These are phyloP conservation scores for Myrmecobius fasciatus DNA, from an alignment of 2,113 vertebrate genomes.

Conservation along the genomic window DNA sequence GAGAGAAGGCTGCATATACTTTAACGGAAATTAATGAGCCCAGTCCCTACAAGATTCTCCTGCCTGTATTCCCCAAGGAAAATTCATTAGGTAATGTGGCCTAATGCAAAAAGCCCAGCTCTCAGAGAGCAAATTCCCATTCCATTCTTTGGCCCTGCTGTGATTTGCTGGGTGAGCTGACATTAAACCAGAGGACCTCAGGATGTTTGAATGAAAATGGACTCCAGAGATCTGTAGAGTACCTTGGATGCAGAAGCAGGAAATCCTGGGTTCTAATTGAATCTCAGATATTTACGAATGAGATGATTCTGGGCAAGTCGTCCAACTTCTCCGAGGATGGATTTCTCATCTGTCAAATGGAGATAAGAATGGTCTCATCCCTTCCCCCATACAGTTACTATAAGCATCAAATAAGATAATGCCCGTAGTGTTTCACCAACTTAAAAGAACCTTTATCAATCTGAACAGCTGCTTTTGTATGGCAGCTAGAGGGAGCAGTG, in stretches of 20 bases:
- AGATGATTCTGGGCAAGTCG: neutral
- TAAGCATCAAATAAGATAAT: neutral
- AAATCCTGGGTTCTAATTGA: neutral
- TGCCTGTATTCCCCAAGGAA: neutral
- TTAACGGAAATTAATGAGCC: conserved; percentile 13
- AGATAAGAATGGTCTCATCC: neutral
- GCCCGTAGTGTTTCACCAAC: neutral
- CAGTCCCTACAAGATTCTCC: neutral
- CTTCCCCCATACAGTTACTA: neutral
- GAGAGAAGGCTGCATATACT: neutral
- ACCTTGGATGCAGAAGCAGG: neutral
- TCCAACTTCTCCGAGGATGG: neutral
- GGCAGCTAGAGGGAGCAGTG: neutral
- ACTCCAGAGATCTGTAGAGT: neutral
- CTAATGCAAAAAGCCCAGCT: neutral
- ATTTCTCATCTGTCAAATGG: neutral
- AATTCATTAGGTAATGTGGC: conserved; percentile 1
- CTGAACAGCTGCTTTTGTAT: neutral
- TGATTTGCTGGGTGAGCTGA: conserved; percentile 3
- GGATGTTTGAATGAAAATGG: neutral
- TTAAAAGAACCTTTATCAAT: neutral
- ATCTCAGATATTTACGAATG: neutral
- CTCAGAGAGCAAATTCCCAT: conserved; percentile 14
- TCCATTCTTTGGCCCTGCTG: neutral
- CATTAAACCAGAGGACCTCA: conserved; percentile 30